Conservation (phyloP, 2,888 invertebrate species). For the Allygus modestus region DNA sequence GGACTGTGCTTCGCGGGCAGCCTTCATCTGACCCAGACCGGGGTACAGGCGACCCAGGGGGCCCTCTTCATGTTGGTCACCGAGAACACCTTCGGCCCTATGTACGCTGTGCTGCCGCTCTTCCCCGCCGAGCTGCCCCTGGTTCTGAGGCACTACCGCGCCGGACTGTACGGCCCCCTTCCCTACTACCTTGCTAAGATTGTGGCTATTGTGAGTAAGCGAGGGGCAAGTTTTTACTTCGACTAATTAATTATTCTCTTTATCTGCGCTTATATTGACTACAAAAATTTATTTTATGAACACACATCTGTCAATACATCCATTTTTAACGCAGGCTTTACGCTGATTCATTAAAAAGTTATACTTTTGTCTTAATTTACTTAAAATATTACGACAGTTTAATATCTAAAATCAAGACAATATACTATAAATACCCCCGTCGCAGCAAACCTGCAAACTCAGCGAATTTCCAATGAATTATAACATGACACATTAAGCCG, state of each 20-base stretch:
- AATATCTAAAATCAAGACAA: too few species aligned
- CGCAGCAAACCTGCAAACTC: too few species aligned
- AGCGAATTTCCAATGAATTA: too few species aligned
- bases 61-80: conserved; percentile 91
- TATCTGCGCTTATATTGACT: background rate
- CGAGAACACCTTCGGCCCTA: conserved; percentile 93
- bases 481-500: too few species aligned
- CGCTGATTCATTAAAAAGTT: too few species aligned
- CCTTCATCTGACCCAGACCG: conserved; percentile 84
- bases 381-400: too few species aligned
- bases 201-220: conserved; percentile 86
- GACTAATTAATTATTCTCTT: background rate
- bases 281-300: background rate
- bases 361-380: too few species aligned
- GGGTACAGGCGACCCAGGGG: conserved; percentile 93
- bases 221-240: too few species aligned
- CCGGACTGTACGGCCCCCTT: conserved; percentile 88
- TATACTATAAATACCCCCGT: too few species aligned
- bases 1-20: conserved; percentile 92
- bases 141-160: conserved; percentile 87
- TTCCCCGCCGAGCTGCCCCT: conserved; percentile 90
- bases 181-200: conserved; percentile 90
- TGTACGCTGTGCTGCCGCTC: conserved; percentile 92
- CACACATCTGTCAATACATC: too few species aligned
- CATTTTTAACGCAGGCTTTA: too few species aligned